These are phyloP conservation scores for Triplophysa tibetana DNA, from an alignment of 2,113 vertebrate species.

Conservation along the genomic window DNA sequence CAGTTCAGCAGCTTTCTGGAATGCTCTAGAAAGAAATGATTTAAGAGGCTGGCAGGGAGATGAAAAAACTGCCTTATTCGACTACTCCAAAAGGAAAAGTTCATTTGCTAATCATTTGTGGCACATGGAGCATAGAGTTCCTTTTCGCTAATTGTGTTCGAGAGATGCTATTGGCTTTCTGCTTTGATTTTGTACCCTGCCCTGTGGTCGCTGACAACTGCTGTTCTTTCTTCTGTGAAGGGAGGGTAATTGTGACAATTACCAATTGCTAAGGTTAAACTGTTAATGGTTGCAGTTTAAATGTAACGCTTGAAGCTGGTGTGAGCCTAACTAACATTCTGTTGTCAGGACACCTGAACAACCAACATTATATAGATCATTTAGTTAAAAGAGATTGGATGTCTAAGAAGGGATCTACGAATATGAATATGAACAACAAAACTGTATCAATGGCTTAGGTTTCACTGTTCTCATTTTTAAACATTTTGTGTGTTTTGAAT, in stretches of 20 bases:
- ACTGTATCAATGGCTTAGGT: no score
- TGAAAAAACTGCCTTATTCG: constrained; percentile 13
- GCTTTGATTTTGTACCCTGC: constrained; percentile 34
- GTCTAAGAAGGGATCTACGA: neutral
- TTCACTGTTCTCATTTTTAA: neutral
- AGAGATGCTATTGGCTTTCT: constrained; percentile 33
- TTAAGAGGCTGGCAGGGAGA: constrained; percentile 3
- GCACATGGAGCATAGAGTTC: constrained; percentile 41
- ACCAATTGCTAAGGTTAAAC: neutral
- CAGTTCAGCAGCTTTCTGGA: constrained; percentile 31
- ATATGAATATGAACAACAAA: neutral
- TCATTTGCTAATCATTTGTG: constrained; percentile 45
- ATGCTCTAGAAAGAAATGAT: constrained; percentile 27
- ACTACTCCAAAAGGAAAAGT: constrained; percentile 1
- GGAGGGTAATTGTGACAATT: neutral
- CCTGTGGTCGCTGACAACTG: constrained; percentile 26
- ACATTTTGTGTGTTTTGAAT: neutral
- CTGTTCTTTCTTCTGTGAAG: neutral
- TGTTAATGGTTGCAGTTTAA: neutral
- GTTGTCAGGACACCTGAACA: neutral
- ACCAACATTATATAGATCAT: neutral
- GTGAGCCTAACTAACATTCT: neutral
- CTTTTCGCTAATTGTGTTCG: constrained; percentile 49
- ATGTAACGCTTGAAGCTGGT: neutral
- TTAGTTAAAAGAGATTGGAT: neutral